Base-by-base conservation (phyloP, 2,113 vertebrate genomes). In the Ailuropoda melanoleuca region DNA sequence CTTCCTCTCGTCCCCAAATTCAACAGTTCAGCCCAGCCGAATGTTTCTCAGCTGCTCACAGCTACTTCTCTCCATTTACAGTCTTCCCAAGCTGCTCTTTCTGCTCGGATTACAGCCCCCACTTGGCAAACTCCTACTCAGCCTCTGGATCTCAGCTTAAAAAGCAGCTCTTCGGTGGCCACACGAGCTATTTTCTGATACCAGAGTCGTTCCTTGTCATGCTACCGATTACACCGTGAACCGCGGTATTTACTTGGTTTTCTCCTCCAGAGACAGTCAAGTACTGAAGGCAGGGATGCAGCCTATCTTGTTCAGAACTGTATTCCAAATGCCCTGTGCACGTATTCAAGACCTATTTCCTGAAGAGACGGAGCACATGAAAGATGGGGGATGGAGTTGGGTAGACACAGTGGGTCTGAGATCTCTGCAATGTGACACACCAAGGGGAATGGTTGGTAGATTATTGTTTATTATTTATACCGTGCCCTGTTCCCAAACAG, bases 401-500 rank as follows among this genome's bases (percentile, higher is more conserved):
- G 48, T 34, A 87, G 77, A 75, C 14, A 82, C 0, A 60, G 46
- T 23, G 48, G 72, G 34, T 64, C 12, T 93, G 75, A 24, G 29
- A 81, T 11, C 72, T 87, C 29, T 88, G 74, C n/a, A 9, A 53
- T 39, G 56, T 95, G 92, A 96, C 91, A 95, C 89, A 97, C 48
- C 68, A 97, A 88, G 43, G 96, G 87, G 81, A 66, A 93, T 93
- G 80, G 56, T 23, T 88, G 88, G 66, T 88, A 56, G 80, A 58
- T 84, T 91, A 89, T 85, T 94, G 55, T 80, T 87, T 68, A 98
- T 98, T 98, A 97, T 60, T 93, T 91, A 97, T 77, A 46, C 53
- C 21, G 4, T 96, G 93, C 55, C 95, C 90, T 97, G 24, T 97
- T 96, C 94, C 88, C 37, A 78, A 90, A 92, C 83, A 93, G 56